These are phyloP conservation scores for Hirundo rustica DNA, from an alignment of 2,797 vertebrate genomes.

Conservation along the genomic window DNA sequence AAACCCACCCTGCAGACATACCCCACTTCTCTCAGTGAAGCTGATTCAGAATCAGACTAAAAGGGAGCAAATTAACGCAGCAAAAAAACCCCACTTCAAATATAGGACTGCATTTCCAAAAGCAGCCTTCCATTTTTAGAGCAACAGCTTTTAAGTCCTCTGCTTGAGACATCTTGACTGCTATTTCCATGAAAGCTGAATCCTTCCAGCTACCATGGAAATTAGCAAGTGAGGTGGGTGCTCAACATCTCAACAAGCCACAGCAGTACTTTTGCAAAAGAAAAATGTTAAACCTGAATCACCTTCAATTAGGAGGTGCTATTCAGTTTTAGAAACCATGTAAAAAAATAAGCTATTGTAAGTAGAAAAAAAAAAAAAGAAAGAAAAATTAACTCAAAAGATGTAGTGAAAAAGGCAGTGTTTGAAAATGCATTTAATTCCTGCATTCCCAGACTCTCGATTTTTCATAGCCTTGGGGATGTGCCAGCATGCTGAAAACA, in stretches of 20 bases:
- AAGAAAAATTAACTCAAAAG: neutral
- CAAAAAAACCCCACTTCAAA: neutral
- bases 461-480: conserved; percentile 49
- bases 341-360: neutral
- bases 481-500: conserved; percentile 39
- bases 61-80: neutral
- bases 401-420: neutral
- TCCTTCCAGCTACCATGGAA: neutral
- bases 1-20: neutral
- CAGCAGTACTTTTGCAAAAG: neutral
- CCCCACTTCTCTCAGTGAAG: neutral
- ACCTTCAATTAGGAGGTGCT: conserved; percentile 3
- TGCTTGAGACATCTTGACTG: conserved; percentile 32
- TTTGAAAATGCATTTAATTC: conserved; percentile 17
- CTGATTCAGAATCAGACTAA: neutral
- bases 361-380: neutral
- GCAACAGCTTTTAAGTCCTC: conserved; percentile 49
- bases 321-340: conserved; percentile 2
- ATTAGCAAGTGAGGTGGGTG: conserved; percentile 36
- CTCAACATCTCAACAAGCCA: conserved; percentile 1
- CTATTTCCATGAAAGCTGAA: conserved; percentile 48
- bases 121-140: conserved; percentile 41
- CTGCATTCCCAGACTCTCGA: neutral
- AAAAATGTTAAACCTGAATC: conserved; percentile 28
- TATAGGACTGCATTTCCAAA: conserved; percentile 5